Evolutionary conservation across 37 sponge, comb jelly and placozoan species (phyloP).

Genomic region (Tethya wilhelma): DNA sequence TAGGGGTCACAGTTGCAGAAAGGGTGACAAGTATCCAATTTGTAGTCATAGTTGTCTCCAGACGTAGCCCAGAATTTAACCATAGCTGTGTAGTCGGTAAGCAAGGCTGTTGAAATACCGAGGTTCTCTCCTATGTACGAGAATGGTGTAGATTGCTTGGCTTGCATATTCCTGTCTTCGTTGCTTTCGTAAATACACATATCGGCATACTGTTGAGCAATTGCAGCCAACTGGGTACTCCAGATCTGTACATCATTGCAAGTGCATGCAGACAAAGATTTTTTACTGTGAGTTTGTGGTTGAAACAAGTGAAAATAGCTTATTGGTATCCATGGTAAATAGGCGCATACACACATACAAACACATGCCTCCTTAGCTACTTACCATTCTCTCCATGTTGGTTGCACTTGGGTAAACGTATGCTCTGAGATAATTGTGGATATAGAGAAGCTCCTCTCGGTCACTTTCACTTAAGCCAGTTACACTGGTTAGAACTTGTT

Average conservation of each 20-base stretch:
- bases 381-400: neutral
- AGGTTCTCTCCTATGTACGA: neutral
- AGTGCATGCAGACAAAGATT: neutral
- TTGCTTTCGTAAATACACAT: neutral
- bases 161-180: neutral
- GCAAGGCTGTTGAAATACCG: neutral
- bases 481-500: too few species aligned
- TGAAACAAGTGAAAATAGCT: too few species aligned
- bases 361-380: too few species aligned
- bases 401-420: neutral
- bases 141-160: neutral
- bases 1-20: neutral
- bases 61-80: neutral
- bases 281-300: too few species aligned
- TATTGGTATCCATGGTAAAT: too few species aligned
- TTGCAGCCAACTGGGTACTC: neutral
- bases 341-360: too few species aligned
- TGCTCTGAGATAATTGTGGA: neutral
- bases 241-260: neutral
- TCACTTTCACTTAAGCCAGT: too few species aligned
- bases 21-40: neutral
- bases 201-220: neutral
- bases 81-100: neutral
- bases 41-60: neutral
- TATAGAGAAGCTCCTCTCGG: too few species aligned